Evolutionary conservation across 1,140 invertebrate species (phyloP).

Genomic region (Drosophila trapezifrons): DNA sequence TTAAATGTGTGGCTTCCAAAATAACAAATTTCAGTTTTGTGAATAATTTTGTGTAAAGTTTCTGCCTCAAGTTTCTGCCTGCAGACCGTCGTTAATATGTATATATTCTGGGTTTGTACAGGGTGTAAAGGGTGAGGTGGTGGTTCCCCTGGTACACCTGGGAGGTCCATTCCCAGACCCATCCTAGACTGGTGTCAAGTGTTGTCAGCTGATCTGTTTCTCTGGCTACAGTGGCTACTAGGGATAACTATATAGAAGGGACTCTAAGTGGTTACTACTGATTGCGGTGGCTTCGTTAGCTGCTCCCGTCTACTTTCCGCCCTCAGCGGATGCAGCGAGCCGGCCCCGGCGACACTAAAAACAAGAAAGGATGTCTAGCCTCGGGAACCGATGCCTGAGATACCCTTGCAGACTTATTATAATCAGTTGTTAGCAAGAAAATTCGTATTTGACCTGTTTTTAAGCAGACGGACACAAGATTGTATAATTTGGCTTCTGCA

Average conservation of each 20-base stretch:
- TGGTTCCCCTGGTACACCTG: neutral
- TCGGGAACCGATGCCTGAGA: constrained; percentile 17
- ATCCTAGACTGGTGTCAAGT: constrained; percentile 42
- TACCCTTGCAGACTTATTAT: constrained; percentile 12
- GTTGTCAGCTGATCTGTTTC: constrained; percentile 75
- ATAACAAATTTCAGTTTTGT: neutral
- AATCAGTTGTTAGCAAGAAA: no score
- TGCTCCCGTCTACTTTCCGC: constrained; percentile 52
- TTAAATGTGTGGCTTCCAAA: constrained; percentile 4
- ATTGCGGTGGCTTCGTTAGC: constrained; percentile 60
- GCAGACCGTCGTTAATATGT: neutral
- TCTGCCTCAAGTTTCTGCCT: no score
- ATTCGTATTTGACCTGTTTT: neutral
- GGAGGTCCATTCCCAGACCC: constrained; percentile 20
- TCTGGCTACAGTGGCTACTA: constrained; percentile 27
- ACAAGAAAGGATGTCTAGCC: constrained; percentile 45
- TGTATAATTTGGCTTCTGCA: neutral
- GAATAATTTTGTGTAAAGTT: neutral
- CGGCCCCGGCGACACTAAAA: constrained; percentile 67
- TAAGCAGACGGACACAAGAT: neutral
- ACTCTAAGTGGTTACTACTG: constrained; percentile 45
- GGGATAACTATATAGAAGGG: constrained; percentile 2
- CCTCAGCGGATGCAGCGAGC: constrained; percentile 45
- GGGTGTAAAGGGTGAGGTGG: neutral
- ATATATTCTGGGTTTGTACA: neutral